Evolutionary conservation across 1,140 invertebrate genomes (phyloP), one percentile per base, ranked within the genome.

Genomic region (Agrypnia vestita): DNA sequence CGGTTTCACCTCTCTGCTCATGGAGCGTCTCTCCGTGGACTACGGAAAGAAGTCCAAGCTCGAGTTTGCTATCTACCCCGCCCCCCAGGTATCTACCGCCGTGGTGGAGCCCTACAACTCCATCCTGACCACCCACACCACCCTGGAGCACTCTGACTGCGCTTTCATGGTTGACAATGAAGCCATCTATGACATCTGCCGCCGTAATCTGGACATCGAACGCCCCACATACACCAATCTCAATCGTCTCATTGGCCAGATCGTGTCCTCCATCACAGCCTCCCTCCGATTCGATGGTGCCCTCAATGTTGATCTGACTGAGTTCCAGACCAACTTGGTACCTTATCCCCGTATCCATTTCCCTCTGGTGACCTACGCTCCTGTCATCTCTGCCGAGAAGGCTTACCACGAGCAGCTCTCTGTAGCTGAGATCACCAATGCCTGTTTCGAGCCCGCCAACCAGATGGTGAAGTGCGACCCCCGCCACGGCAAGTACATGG

Each of bases 391-490:
- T 0, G 93, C 94, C 71, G 95, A 96, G 86, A 96, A 96, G 89
- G 95, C 95, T n/a, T 95, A 95, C 90, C 95, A 96, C 86, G 95
- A 96, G 86, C 93, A 94, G 84, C 88, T 95, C 79, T 94, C 93
- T 9, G 94, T 97, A n/a, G 92, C 94, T 46, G 96, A 97, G 86
- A 96, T 97, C 85, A 97, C 96, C 85, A 96, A 94, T 86, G 93
- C 95, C n/a, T 96, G 95, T 88, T 97, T 97, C 88, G 95, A 97
- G 87, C 94, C 95, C 49, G 93, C 93, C 84, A 97, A 96, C 90
- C 96, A 97, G 91, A 96, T 97, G 96, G 95, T 97, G n/a, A 97
- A 97, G 87, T 97, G 96, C 87, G 95, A 97, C 86, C 96, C 96
- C 10, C 91, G 95, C 84, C 94, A 95, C 87, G 96, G 96, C 80